Percentiles rank a stretch among this genome's conserved stretches.
Evolutionary conservation across 2,797 vertebrate genomes (phyloP).

Genomic region (Sebastes matsubarae): DNA sequence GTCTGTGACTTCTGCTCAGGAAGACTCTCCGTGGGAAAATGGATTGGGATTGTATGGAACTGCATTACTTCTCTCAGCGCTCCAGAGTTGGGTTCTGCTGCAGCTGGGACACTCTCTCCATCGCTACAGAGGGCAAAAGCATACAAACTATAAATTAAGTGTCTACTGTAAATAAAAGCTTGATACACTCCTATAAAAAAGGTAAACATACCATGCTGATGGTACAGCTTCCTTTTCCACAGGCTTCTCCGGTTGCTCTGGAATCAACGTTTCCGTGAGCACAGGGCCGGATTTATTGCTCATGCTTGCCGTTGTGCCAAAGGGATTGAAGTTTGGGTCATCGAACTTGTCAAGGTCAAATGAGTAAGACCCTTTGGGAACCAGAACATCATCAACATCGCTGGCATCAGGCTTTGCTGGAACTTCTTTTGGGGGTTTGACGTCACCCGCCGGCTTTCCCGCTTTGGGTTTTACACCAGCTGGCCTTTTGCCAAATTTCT

Average conservation of each 20-base stretch:
- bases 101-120: slow-evolving; percentile 23
- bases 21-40: background rate
- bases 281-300: slow-evolving; percentile 43
- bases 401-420: slow-evolving; percentile 20
- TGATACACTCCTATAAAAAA: background rate
- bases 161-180: background rate
- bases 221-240: slow-evolving; percentile 28
- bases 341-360: slow-evolving; percentile 85
- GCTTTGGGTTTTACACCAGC: slow-evolving; percentile 72
- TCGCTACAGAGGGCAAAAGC: slow-evolving; percentile 29
- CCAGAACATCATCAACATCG: slow-evolving; percentile 32
- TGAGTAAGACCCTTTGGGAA: slow-evolving; percentile 72
- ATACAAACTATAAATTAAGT: background rate
- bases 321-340: slow-evolving; percentile 85
- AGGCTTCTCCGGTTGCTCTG: slow-evolving; percentile 14
- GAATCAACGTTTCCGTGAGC: background rate
- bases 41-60: background rate
- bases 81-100: background rate
- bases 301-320: slow-evolving; percentile 76
- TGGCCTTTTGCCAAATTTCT: slow-evolving; percentile 80
- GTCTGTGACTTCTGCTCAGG: slow-evolving; percentile 35
- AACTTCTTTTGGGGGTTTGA: slow-evolving; percentile 24
- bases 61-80: slow-evolving; percentile 6
- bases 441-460: slow-evolving; percentile 49
- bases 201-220: slow-evolving; percentile 46